Evolutionary conservation across 2,113 vertebrate genomes (phyloP), one percentile per base, ranked within the genome.

Genomic region (Podilymbus podiceps): DNA sequence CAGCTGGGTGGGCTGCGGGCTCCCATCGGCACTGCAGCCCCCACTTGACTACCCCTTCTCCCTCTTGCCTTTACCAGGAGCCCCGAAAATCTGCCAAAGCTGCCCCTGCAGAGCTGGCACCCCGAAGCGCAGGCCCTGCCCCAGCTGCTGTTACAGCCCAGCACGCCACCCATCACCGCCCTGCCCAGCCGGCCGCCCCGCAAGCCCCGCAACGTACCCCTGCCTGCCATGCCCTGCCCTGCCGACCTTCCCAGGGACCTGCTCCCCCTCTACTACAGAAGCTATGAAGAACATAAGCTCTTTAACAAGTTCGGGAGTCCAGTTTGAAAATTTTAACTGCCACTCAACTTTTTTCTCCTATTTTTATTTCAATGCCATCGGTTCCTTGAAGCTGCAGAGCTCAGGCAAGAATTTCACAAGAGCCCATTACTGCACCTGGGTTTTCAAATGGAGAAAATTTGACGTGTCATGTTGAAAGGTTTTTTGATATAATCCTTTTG

Each of bases 1-100:
- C 0, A 0, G 18, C 50, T 2, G 22, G 11, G 8, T 5, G 31
- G n/a, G 31, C 53, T 24, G 28, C 0, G 0, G 40, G 35, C 49
- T 59, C 55, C 68, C 24, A 8, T 11, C 6, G 3, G 31, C 1
- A 2, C 30, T 12, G 21, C 59, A 35, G 40, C 12, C 10, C 35
- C 15, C 17, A 74, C 77, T 79, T 79, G 7, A 62, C 35, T 30
- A 9, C 1, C 8, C 8, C 18, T 15, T 55, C 40, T 83, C 33
- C 33, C 6, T 46, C 49, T 87, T 47, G 64, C 49, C 63, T 91
- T 74, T 33, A 9, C 46, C 91, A 93, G 97, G 71, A 93, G 52
- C 72, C 74, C 74, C 0, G 88, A 85, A 49, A 78, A 55, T 33
- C 68, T 56, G n/a, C 60, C 46, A 20, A 88, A 92, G 88, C 44